phyloP scores from a whole-genome alignment of 2,888 invertebrate species.

The Rhagonycha fulva region DNA sequence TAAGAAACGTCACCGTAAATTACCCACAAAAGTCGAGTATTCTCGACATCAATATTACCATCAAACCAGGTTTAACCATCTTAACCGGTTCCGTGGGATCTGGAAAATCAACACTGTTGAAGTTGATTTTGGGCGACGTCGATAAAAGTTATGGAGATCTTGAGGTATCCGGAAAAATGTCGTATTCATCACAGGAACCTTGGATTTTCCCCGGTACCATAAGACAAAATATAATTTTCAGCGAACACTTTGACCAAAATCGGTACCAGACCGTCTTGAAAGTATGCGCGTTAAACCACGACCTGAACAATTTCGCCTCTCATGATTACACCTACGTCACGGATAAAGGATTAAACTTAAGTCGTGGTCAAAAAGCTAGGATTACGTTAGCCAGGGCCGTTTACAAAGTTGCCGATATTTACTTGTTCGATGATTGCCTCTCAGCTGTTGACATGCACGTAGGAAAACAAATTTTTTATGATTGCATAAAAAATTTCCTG shows the following conservation, averaged over 20 bases:
- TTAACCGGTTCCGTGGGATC: slow-evolving; percentile 66
- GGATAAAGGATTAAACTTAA: slow-evolving; percentile 76
- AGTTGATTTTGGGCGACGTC: slow-evolving; percentile 68
- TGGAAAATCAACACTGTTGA: slow-evolving; percentile 61
- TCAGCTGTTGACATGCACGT: slow-evolving; percentile 78
- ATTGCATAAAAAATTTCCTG: slow-evolving; percentile 65
- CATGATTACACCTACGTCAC: slow-evolving; percentile 77
- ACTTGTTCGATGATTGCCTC: slow-evolving; percentile 76
- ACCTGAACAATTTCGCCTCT: slow-evolving; percentile 71
- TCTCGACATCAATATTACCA: slow-evolving; percentile 49
- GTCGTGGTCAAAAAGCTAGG: slow-evolving; percentile 81
- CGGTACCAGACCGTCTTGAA: slow-evolving; percentile 62
- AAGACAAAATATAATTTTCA: slow-evolving; percentile 77
- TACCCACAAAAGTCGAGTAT: slow-evolving; percentile 50
- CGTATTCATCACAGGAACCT: slow-evolving; percentile 64
- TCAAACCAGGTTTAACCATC: slow-evolving; percentile 54
- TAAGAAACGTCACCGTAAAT: slow-evolving; percentile 66
- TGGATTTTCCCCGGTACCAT: slow-evolving; percentile 63
- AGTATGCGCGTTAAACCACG: slow-evolving; percentile 64
- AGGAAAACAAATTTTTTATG: slow-evolving; percentile 69
- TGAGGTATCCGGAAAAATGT: slow-evolving; percentile 62
- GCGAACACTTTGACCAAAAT: slow-evolving; percentile 60
- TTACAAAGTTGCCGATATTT: slow-evolving; percentile 74
- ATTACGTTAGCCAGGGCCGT: slow-evolving; percentile 75
- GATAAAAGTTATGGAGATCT: slow-evolving; percentile 66